phyloP scores from a whole-genome alignment of 1,140 invertebrate genomes.

The Drosophila simulans region DNA sequence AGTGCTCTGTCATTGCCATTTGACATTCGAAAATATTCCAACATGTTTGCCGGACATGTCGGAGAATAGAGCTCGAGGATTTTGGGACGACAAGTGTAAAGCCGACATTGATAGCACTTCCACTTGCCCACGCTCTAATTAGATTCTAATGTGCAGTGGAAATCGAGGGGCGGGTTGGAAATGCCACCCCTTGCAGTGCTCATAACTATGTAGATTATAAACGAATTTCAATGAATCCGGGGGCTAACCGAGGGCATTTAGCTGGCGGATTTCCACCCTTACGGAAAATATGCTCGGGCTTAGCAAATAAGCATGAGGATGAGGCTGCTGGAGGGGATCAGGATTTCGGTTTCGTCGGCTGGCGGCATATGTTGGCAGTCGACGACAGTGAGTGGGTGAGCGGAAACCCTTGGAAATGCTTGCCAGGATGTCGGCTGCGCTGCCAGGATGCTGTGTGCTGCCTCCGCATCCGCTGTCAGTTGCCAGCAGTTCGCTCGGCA shows the following conservation, averaged over 20 bases:
- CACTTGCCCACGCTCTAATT: conserved; percentile 63
- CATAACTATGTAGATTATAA: conserved; percentile 78
- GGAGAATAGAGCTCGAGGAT: conserved; percentile 50
- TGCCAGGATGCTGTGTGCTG: conserved; percentile 78
- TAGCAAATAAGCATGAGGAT: not conserved
- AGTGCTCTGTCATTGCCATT: conserved; percentile 27
- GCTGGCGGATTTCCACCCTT: conserved; percentile 53
- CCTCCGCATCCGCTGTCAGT: conserved; percentile 44
- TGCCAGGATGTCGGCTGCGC: conserved; percentile 51
- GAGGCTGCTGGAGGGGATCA: conserved; percentile 31
- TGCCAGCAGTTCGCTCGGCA: conserved; percentile 51
- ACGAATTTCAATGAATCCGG: conserved; percentile 67
- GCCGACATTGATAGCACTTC: conserved; percentile 67
- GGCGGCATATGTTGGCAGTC: conserved; percentile 78
- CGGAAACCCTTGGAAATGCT: conserved; percentile 64
- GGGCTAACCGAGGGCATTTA: conserved; percentile 16
- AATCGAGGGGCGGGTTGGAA: conserved; percentile 18
- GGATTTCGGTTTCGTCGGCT: conserved; percentile 56
- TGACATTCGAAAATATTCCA: conserved; percentile 44
- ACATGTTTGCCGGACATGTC: conserved; percentile 74
- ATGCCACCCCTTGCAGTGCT: conserved; percentile 31
- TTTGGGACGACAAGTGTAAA: conserved; percentile 75
- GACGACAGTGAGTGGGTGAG: conserved; percentile 15
- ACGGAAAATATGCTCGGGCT: conserved; percentile 52
- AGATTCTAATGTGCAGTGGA: conserved; percentile 75